Evolutionary conservation across 2,888 invertebrate genomes (phyloP).

Genomic region (Lapara coniferarum): DNA sequence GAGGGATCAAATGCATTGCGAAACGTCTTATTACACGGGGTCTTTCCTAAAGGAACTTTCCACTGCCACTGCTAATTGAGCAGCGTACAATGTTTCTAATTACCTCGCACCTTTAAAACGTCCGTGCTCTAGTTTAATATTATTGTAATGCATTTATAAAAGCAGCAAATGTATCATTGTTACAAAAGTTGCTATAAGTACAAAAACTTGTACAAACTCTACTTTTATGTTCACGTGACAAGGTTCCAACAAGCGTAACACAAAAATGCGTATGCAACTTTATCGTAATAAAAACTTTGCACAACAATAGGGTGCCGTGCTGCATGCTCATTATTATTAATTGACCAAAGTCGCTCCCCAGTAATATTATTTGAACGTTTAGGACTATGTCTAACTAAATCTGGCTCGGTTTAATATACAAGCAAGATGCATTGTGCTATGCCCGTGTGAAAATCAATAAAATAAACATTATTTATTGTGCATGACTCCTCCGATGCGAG

Average conservation of each 20-base stretch:
- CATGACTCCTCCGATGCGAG: slow-evolving; percentile 49
- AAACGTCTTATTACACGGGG: slow-evolving; percentile 46
- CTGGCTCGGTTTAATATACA: slow-evolving; percentile 49
- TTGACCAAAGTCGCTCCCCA: slow-evolving; percentile 72
- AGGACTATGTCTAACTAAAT: slow-evolving; percentile 65
- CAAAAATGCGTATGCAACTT: slow-evolving; percentile 63
- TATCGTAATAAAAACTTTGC: slow-evolving; percentile 69
- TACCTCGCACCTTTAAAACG: not conserved
- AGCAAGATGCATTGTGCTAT: slow-evolving; percentile 63
- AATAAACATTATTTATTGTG: slow-evolving; percentile 77
- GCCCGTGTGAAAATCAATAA: slow-evolving; percentile 81
- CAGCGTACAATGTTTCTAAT: slow-evolving; percentile 4
- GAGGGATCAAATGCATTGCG: slow-evolving; percentile 46
- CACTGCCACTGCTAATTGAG: slow-evolving; percentile 9
- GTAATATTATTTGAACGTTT: slow-evolving; percentile 65
- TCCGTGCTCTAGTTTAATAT: not conserved
- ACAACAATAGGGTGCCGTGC: slow-evolving; percentile 64
- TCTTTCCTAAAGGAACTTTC: slow-evolving; percentile 55
- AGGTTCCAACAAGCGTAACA: slow-evolving; percentile 14
- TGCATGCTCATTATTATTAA: slow-evolving; percentile 76
- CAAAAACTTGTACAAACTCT: slow-evolving; percentile 23
- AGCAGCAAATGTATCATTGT: slow-evolving; percentile 62
- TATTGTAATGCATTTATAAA: not conserved
- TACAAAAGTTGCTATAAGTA: slow-evolving; percentile 45
- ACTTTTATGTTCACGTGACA: slow-evolving; percentile 24